Evolutionary conservation across 2,888 invertebrate genomes (phyloP).

Genomic region (Galerucella calmariensis): DNA sequence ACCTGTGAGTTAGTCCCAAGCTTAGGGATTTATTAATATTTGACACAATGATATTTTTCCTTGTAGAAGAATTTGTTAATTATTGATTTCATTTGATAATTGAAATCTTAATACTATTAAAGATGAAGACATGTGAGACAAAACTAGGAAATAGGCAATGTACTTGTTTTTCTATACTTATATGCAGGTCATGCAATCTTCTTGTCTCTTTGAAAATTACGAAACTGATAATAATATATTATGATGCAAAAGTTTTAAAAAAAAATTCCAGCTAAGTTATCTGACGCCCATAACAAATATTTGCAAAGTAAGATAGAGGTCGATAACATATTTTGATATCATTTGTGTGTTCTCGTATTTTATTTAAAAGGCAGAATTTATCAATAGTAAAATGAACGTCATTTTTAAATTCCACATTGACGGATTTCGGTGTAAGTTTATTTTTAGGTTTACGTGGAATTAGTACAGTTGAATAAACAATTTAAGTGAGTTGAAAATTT

Average conservation of each 20-base stretch:
- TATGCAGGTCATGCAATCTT: conserved; percentile 12
- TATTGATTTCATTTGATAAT: no score
- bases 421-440: neutral
- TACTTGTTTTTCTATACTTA: neutral
- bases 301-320: conserved; percentile 47
- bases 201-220: conserved; percentile 25
- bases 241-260: conserved; percentile 28
- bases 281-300: conserved; percentile 45
- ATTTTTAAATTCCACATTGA: conserved; percentile 39
- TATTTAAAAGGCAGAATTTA: conserved; percentile 43
- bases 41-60: no score
- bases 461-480: neutral
- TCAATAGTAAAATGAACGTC: conserved; percentile 30
- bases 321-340: conserved; percentile 45
- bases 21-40: no score
- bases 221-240: conserved; percentile 27
- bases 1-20: no score
- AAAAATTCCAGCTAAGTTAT: conserved; percentile 43
- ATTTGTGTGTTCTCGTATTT: conserved; percentile 44
- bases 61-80: no score
- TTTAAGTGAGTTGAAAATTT: neutral
- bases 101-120: no score
- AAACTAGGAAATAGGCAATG: neutral
- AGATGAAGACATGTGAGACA: neutral
- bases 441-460: neutral